These are phyloP conservation scores for Ganaspis sp. DNA, from an alignment of 1,140 invertebrate species.

Conservation along the genomic window DNA sequence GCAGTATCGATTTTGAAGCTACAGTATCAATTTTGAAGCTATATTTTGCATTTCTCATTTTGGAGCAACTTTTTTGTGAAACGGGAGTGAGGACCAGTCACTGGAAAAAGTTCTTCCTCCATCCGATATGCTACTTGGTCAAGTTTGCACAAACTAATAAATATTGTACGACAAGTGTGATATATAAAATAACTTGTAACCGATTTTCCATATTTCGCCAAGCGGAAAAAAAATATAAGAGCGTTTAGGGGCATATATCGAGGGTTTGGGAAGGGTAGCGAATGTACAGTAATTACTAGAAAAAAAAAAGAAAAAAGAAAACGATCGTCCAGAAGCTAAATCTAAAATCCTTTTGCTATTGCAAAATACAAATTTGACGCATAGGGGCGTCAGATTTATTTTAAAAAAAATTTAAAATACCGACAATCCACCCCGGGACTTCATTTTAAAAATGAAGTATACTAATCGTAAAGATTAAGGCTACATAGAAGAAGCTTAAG, in stretches of 20 bases:
- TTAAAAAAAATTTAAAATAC: not conserved
- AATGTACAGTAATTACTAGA: constrained; percentile 30
- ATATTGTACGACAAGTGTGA: constrained; percentile 24
- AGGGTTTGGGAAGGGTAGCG: constrained; percentile 30
- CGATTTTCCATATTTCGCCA: constrained; percentile 25
- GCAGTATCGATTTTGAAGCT: too few species aligned
- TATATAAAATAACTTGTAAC: constrained; percentile 31
- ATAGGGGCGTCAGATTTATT: constrained; percentile 1
- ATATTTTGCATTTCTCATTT: not conserved
- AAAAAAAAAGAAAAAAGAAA: constrained; percentile 13
- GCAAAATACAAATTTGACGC: constrained; percentile 21
- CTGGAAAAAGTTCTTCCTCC: constrained; percentile 26
- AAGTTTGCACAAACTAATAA: constrained; percentile 25
- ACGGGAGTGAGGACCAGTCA: not conserved
- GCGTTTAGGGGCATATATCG: constrained; percentile 21
- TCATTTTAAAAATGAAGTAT: constrained; percentile 29
- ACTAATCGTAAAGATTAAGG: not conserved
- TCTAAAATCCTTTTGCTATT: constrained; percentile 15
- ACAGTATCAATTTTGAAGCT: too few species aligned
- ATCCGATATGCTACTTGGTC: constrained; percentile 26
- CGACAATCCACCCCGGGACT: not conserved
- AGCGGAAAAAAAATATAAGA: constrained; percentile 25
- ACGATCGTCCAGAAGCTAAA: constrained; percentile 22
- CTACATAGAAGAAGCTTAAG: not conserved
- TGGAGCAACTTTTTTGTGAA: not conserved